Evolutionary conservation across 2,888 invertebrate species (phyloP), one percentile per base, ranked within the genome.

Genomic region (Acrobasis consociella): DNA sequence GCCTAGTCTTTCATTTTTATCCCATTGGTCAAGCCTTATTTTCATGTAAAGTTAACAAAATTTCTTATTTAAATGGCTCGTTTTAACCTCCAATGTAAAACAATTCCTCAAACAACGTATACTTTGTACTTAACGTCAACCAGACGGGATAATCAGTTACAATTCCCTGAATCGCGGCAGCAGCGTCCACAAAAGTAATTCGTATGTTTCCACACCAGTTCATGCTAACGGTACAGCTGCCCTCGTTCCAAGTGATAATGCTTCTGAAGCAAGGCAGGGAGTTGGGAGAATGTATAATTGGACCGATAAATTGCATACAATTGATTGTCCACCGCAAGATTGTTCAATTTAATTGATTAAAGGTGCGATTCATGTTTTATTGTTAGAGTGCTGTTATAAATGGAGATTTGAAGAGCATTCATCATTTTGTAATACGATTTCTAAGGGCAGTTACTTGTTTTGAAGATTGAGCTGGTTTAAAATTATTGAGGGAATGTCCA

Each of bases 171-270:
- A 39, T 31, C 15, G 37, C 16, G 1, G 5, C 50, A 38, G 37
- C 3, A 49, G 15, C 59, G 50, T 38, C 13, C 38, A 16, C 37
- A 62, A 69, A 68, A 66, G 68, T 67, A 67, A 71, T 66, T 65
- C 56, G 78, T 82, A 73, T 81, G 78, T 83, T 80, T 80, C 68
- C 76, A 70, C 70, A 69, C 76, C 73, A 74, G 82, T 81, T 82
- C 68, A n/a, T 63, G 55, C 67, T 87, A 89, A 87, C 87, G 86
- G 89, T 84, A 78, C 68, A 11, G 67, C 73, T 82, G 86, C 77
- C 86, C 86, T 81, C 82, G 73, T 86, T 86, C 70, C 73, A 69
- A 76, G 87, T 86, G 89, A 84, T 89, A 89, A 87, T 83, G 78
- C 81, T 79, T 83, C 78, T 80, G 78, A 77, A 77, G 78, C 74